Conservation (phyloP, 2,888 invertebrate genomes). For the Sphaeridia pumilis region DNA sequence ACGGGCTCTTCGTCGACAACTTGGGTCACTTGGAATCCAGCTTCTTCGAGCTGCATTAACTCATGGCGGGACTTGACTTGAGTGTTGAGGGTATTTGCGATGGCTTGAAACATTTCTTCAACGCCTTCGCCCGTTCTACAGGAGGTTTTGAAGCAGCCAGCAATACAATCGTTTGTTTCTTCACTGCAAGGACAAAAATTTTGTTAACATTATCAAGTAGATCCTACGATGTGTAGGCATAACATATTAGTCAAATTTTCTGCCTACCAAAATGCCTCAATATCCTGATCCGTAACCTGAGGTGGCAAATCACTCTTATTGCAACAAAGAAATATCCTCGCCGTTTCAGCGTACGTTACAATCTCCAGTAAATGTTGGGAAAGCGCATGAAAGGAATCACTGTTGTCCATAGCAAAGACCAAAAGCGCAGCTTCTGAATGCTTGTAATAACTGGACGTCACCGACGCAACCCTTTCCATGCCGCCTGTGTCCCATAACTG, state of each 20-base stretch:
- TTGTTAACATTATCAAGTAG: neutral
- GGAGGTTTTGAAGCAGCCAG: constrained; percentile 69
- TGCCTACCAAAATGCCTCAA: constrained; percentile 27
- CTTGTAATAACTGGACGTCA: constrained; percentile 90
- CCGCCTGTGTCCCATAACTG: constrained; percentile 96
- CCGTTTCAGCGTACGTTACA: constrained; percentile 86
- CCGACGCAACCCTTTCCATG: constrained; percentile 85
- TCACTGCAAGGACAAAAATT: constrained; percentile 7
- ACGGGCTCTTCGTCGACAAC: neutral
- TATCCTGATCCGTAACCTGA: constrained; percentile 26
- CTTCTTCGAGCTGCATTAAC: constrained; percentile 17
- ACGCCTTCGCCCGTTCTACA: constrained; percentile 77
- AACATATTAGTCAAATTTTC: neutral
- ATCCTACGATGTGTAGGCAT: neutral
- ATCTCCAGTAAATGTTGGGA: constrained; percentile 84
- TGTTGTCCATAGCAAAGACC: constrained; percentile 80
- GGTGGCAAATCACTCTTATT: constrained; percentile 76
- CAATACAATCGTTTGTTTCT: constrained; percentile 14
- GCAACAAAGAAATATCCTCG: constrained; percentile 87
- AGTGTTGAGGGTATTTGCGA: constrained; percentile 56
- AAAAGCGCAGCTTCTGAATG: constrained; percentile 88
- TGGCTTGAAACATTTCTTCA: constrained; percentile 80
- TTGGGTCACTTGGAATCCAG: constrained; percentile 15
- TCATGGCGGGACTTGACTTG: constrained; percentile 21
- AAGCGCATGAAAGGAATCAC: constrained; percentile 79